Conservation (phyloP, 2,113 vertebrate genomes). For the Malaclemys terrapin region DNA sequence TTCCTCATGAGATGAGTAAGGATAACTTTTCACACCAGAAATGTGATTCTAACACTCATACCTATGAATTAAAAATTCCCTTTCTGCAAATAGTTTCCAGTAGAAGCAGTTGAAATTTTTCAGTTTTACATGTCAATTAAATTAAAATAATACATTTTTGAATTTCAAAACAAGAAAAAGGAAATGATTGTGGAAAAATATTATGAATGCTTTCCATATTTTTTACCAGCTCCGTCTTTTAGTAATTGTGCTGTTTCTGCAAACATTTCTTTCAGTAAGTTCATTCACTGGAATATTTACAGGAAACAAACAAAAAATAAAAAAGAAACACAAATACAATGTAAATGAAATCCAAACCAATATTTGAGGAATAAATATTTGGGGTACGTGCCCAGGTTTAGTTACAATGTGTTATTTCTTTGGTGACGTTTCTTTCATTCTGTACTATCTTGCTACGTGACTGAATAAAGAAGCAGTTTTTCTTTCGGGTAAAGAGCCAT, state of each 20-base stretch:
- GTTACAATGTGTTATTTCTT: constrained; percentile 47
- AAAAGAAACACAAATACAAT: not conserved
- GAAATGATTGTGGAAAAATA: rapidly evolving
- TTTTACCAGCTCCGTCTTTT: not conserved
- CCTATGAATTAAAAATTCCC: not conserved
- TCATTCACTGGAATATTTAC: not conserved
- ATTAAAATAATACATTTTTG: not conserved
- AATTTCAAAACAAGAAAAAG: not conserved
- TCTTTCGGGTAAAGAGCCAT: constrained; percentile 41
- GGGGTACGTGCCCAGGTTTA: constrained; percentile 51
- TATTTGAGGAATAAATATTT: constrained; percentile 65
- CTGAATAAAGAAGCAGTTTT: not conserved
- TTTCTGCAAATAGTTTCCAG: not conserved
- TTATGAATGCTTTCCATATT: not conserved
- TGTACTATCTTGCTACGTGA: constrained; percentile 13
- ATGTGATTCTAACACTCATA: not conserved
- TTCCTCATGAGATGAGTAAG: not conserved
- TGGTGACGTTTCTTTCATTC: constrained; percentile 47
- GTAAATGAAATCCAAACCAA: constrained; percentile 42
- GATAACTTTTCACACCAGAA: not conserved
- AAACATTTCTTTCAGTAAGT: not conserved
- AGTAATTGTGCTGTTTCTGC: not conserved
- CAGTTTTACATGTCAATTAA: not conserved
- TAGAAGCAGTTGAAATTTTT: not conserved
- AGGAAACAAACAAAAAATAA: not conserved